Conservation (phyloP, 2,797 vertebrate species). For the Hirundo rustica region DNA sequence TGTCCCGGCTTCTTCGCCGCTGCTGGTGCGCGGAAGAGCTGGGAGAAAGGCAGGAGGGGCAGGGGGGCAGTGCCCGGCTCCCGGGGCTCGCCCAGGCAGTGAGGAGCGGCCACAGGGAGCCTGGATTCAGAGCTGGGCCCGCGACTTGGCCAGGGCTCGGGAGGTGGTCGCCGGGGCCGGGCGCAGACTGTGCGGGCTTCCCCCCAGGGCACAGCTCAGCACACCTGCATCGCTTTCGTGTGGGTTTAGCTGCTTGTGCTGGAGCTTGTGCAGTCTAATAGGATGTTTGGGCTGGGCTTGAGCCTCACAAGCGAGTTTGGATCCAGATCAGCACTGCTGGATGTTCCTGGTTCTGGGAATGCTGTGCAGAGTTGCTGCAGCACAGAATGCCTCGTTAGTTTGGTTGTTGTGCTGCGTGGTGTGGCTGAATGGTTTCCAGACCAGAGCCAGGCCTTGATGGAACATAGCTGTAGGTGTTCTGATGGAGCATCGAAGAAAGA, state of each 20-base stretch:
- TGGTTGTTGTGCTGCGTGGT: neutral
- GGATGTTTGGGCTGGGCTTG: neutral
- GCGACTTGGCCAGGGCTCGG: accelerated
- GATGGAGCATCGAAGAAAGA: accelerated
- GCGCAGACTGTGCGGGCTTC: neutral
- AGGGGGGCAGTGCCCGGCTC: no score
- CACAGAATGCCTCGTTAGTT: no score
- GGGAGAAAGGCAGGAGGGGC: neutral
- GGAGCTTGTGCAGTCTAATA: accelerated
- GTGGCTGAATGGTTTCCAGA: neutral
- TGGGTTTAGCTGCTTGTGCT: accelerated
- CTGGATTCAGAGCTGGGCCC: accelerated
- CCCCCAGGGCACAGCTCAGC: neutral
- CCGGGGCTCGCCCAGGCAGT: accelerated
- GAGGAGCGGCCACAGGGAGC: neutral
- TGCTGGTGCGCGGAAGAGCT: neutral
- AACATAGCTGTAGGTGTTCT: accelerated
- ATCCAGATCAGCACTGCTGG: neutral
- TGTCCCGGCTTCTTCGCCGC: neutral
- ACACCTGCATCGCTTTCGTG: accelerated
- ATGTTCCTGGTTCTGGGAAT: neutral
- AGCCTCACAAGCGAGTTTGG: accelerated
- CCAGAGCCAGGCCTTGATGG: neutral
- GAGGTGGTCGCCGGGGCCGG: accelerated
- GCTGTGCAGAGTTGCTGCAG: neutral